Evolutionary conservation across 1,140 invertebrate species (phyloP).

Genomic region (Berghia stephanieae): DNA sequence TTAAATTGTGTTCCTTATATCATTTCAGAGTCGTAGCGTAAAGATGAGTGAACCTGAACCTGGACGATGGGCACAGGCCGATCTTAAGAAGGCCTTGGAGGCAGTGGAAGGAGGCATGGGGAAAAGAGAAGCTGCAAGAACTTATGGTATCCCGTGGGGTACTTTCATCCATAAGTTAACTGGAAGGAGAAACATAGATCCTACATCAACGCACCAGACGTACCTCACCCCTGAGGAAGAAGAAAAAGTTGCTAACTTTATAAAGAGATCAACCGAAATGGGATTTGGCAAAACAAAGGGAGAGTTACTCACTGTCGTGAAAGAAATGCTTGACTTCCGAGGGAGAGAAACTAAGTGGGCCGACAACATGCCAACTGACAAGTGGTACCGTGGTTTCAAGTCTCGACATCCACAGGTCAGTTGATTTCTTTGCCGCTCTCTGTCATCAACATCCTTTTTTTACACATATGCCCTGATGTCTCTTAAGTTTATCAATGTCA

Average conservation of each 20-base stretch:
- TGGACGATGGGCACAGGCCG: not conserved
- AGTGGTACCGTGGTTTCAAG: not conserved
- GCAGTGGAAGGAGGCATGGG: not conserved
- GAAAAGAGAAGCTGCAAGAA: not conserved
- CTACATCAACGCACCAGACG: not conserved
- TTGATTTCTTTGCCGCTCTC: too few relatives aligned
- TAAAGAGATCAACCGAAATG: not conserved
- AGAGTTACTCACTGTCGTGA: not conserved
- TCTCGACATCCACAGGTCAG: not conserved
- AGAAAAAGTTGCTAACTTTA: not conserved
- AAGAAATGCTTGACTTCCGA: not conserved
- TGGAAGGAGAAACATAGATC: not conserved
- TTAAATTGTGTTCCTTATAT: too few relatives aligned
- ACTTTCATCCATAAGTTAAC: not conserved
- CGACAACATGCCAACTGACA: not conserved
- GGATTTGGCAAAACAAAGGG: not conserved
- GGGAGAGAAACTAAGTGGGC: not conserved
- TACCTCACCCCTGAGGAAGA: not conserved
- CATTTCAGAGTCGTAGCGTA: too few relatives aligned
- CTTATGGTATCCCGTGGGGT: constrained; percentile 4
- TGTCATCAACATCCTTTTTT: too few relatives aligned
- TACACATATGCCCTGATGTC: too few relatives aligned
- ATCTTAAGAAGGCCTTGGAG: not conserved
- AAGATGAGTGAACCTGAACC: too few relatives aligned
- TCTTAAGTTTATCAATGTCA: too few relatives aligned